These are phyloP conservation scores for Pomacea maculata DNA, from an alignment of 1,140 invertebrate genomes.

Conservation along the genomic window DNA sequence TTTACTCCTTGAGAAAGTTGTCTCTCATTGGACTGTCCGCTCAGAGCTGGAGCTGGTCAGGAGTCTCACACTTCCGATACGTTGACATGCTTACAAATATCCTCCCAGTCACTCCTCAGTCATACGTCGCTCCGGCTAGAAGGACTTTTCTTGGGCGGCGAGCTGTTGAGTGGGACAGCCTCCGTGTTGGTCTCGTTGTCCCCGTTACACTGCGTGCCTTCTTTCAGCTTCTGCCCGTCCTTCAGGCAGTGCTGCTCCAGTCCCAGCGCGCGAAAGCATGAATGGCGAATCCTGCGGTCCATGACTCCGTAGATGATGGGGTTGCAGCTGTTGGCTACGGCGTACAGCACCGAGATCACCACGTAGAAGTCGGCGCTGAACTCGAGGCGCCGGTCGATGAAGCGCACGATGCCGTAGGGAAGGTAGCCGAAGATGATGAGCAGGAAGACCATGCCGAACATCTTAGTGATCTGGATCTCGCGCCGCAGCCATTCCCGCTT, in stretches of 20 bases:
- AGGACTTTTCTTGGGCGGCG: slow-evolving; percentile 8
- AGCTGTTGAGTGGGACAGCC: slow-evolving; percentile 27
- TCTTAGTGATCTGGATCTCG: slow-evolving; percentile 66
- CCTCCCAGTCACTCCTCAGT: slow-evolving; percentile 21
- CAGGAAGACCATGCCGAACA: slow-evolving; percentile 65
- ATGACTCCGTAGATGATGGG: slow-evolving; percentile 64
- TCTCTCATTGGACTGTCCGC: background rate
- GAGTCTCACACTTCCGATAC: background rate
- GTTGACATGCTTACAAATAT: slow-evolving; percentile 1
- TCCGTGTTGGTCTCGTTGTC: slow-evolving; percentile 32
- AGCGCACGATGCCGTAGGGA: slow-evolving; percentile 61
- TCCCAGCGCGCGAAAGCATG: slow-evolving; percentile 51
- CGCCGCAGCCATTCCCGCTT: slow-evolving; percentile 57
- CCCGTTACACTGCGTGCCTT: slow-evolving; percentile 25
- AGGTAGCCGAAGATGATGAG: slow-evolving; percentile 63
- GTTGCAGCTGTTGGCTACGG: slow-evolving; percentile 60
- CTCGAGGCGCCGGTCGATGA: slow-evolving; percentile 56
- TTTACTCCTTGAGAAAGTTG: background rate
- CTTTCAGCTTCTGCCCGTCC: slow-evolving; percentile 26
- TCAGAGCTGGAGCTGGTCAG: no score
- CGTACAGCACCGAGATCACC: slow-evolving; percentile 62
- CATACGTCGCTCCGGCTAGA: background rate
- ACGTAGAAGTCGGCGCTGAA: slow-evolving; percentile 63
- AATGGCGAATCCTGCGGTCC: slow-evolving; percentile 59
- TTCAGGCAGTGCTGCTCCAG: slow-evolving; percentile 34